Base-by-base conservation (phyloP, 2,888 invertebrate genomes). In the Mimas tiliae region DNA sequence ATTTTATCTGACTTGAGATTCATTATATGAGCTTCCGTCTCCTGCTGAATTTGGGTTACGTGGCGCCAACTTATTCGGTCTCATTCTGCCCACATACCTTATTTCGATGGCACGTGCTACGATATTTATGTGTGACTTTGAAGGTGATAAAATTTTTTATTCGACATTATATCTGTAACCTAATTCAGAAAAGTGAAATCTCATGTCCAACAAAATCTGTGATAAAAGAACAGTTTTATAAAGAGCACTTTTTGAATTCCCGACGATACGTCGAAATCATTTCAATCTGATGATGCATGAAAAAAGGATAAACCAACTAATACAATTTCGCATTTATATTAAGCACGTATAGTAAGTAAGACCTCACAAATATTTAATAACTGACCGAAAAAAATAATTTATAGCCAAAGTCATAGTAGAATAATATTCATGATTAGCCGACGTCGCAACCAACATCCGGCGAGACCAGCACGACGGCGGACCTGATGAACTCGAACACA, bases 401-500 rank as follows among this genome's bases (percentile, higher is more conserved):
- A 34, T 12, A 38, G 19, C 11, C 55, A 19, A 58, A 42, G 19
- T 58, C 58, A 58, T 42, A 11, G 38, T 38, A 14, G 52, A 77
- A 84, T 85, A 77, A 84, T 84, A 84, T 85, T 78, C 74, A 77
- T 73, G 69, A 74, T 80, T 84, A 7, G 89, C 89, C 73, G 77
- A 87, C 81, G 85, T 87, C 89, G 45, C 27, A 33, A 8, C 33
- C 27, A 64, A 64, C 64, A 63, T 66, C 53, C 45, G 19, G 53
- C 45, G 51, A 51, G 34, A 58, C 51, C 50, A 14, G 34, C 47
- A 79, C 83, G 85, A 88, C 85, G 85, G 85, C 86, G 82, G 85
- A 81, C 85, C 80, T 70, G 78, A 84, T 84, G 85, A 87, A 86
- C 87, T 81, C 80, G 64, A 86, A 89, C 89, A 89, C 89, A 88